Conservation (phyloP, 1,140 invertebrate species). For the Drosophila hydei region DNA sequence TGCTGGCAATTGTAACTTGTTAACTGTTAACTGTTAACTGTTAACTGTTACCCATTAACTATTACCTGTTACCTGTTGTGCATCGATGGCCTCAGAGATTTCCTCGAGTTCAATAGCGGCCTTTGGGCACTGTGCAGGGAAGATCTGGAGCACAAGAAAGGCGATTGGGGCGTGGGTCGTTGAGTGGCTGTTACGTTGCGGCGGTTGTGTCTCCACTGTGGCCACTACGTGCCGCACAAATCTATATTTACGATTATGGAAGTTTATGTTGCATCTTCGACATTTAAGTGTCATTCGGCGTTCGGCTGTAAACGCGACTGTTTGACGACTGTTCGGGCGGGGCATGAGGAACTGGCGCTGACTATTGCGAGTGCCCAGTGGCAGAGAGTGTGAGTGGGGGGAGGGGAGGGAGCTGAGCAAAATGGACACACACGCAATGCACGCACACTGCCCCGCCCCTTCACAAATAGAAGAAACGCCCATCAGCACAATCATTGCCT, state of each 20-base stretch:
- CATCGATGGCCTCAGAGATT: no score
- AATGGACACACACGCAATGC: conserved; percentile 73
- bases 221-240: conserved; percentile 61
- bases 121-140: no score
- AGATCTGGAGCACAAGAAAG: no score
- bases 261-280: conserved; percentile 58
- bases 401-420: conserved; percentile 15
- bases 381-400: background rate
- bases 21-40: no score
- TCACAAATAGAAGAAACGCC: background rate
- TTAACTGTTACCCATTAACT: no score
- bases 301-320: conserved; percentile 59
- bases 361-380: background rate
- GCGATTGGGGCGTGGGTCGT: background rate
- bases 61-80: no score
- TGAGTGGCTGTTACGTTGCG: background rate
- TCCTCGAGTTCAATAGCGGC: no score
- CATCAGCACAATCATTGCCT: conserved; percentile 36
- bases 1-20: no score
- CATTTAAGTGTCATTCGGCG: conserved; percentile 73
- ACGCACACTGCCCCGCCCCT: conserved; percentile 9
- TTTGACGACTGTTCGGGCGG: conserved; percentile 23
- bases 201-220: background rate
- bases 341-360: background rate
- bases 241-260: conserved; percentile 80